These are phyloP conservation scores for Marmota flaviventris DNA, from an alignment of 2,113 vertebrate species.

Conservation along the genomic window DNA sequence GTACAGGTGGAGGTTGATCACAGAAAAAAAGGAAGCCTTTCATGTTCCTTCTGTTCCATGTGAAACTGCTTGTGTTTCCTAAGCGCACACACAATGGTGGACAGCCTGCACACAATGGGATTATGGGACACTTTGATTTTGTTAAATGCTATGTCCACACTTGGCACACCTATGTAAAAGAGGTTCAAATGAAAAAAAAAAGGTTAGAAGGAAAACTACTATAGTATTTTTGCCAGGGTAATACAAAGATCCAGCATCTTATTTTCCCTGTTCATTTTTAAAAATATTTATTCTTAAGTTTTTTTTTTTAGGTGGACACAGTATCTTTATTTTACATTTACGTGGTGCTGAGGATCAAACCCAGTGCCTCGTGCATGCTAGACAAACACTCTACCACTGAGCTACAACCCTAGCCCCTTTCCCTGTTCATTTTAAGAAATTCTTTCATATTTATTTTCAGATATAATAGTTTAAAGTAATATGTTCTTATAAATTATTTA, in stretches of 20 bases:
- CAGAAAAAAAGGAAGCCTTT: neutral
- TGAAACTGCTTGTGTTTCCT: neutral
- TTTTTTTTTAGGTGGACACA: no score
- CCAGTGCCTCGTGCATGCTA: no score
- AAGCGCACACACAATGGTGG: neutral
- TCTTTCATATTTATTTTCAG: neutral
- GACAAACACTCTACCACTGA: no score
- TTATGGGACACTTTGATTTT: neutral
- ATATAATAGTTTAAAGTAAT: neutral
- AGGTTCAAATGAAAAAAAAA: neutral
- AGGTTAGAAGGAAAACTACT: neutral
- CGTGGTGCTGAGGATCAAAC: no score
- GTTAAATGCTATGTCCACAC: neutral
- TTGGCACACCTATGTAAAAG: neutral
- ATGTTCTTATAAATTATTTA: neutral
- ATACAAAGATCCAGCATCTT: neutral
- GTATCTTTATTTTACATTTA: no score
- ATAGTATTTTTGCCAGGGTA: neutral
- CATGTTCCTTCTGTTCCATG: neutral
- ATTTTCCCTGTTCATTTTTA: neutral
- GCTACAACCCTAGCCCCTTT: no score
- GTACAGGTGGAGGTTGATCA: neutral
- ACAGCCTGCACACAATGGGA: neutral
- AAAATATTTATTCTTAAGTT: no score
- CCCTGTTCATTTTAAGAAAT: neutral